Base-by-base conservation (phyloP, 1,140 invertebrate genomes). In the Ceratina japonica region DNA sequence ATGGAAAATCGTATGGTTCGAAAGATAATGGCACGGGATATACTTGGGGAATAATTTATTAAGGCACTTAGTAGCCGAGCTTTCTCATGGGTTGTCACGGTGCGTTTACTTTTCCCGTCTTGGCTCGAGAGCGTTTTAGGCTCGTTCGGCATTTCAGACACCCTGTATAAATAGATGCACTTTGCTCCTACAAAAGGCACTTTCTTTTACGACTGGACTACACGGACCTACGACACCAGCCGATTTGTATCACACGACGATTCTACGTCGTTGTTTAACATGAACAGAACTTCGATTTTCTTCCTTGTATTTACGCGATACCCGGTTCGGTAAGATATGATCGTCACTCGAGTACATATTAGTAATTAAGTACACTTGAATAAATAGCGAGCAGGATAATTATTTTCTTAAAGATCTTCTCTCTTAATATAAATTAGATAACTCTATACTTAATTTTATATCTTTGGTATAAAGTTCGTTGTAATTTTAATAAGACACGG, bases 81-180 rank as follows among this genome's bases (percentile, higher is more conserved):
- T 78, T 82, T 87, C 87, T 87, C 70, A 86, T 81, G 83, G 71
- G 84, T 88, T 88, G 88, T 90, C 85, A 90, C 82, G 89, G 86
- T 79, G 87, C 88, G 85, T 90, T 90, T 90, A 86, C 85, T 79
- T 82, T 87, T 75, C 80, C 72, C 84, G 81, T 87, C 86, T 89
- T 87, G 82, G 82, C 80, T 84, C 86, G 77, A 79, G 88, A 85
- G 79, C 80, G 84, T 86, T 87, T 89, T 81, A 86, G 75, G 82
- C 83, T 87, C 86, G 86, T 88, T 89, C 84, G 87, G 89, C 84
- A 88, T 89, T 89, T 87, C 81, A 89, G 83, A 87, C 81, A 88
- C 83, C 83, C 82, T 79, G 82, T 88, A 89, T 88, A 90, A 90
- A 90, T 89, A 90, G 89, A 89, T 84, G 82, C 87, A 89, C 87